Conservation (phyloP, 92 coral and sea anemone genomes). For the Desmophyllum pertusum region DNA sequence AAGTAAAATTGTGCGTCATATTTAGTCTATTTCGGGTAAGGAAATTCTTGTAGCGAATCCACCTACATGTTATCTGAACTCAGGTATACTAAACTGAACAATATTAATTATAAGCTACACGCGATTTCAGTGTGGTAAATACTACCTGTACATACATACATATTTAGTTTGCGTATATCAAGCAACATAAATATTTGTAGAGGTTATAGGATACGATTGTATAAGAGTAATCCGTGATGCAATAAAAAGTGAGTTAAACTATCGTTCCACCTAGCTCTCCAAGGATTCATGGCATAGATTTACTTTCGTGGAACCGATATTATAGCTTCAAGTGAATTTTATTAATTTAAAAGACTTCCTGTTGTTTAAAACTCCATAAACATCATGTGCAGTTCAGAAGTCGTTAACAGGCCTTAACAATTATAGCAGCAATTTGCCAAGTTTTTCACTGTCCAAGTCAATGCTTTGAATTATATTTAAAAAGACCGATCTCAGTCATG, state of each 20-base stretch:
- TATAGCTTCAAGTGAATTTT: neutral
- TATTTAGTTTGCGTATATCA: neutral
- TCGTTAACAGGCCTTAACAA: no score
- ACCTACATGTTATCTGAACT: neutral
- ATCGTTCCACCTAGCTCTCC: neutral
- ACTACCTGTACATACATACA: neutral
- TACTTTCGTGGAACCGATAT: neutral
- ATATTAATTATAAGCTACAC: neutral
- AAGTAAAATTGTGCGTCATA: neutral
- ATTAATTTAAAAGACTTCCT: neutral
- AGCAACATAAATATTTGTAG: no score
- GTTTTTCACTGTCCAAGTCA: neutral
- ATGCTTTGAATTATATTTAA: neutral
- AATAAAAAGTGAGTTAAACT: neutral
- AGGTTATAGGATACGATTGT: no score
- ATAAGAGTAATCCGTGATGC: no score
- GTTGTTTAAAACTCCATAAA: neutral
- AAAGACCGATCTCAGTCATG: neutral
- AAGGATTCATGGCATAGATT: neutral
- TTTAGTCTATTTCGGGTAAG: neutral
- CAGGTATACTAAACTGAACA: neutral
- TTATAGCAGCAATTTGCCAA: neutral
- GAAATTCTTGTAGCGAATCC: neutral
- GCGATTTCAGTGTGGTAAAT: neutral
- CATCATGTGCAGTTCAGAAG: neutral